Percentiles rank a stretch among this genome's conserved stretches.
Conservation (phyloP, 2,888 invertebrate genomes). For the Agriopis leucophaearia region DNA sequence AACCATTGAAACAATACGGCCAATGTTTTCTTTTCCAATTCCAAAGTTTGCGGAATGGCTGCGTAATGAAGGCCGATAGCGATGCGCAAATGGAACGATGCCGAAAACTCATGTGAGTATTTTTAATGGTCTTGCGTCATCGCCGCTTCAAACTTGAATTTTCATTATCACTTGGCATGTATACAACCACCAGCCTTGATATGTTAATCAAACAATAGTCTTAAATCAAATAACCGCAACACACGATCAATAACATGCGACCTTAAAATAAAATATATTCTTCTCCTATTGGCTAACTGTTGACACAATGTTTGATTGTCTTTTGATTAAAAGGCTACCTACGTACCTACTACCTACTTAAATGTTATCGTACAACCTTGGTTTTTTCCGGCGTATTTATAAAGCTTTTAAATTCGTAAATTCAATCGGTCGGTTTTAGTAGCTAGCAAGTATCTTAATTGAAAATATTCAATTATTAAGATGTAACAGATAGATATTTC, state of each 20-base stretch:
- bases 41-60: constrained; percentile 84
- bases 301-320: constrained; percentile 59
- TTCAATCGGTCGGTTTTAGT: neutral
- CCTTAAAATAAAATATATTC: constrained; percentile 73
- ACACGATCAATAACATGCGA: constrained; percentile 78
- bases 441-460: constrained; percentile 12
- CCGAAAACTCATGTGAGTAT: constrained; percentile 82
- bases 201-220: constrained; percentile 85
- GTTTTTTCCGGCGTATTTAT: constrained; percentile 19
- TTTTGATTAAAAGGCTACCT: constrained; percentile 47
- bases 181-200: constrained; percentile 84
- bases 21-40: constrained; percentile 83
- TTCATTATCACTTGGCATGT: constrained; percentile 85
- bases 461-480: constrained; percentile 36
- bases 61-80: constrained; percentile 83
- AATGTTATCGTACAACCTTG: constrained; percentile 30
- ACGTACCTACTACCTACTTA: constrained; percentile 10
- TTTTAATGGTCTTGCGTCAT: constrained; percentile 86
- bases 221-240: constrained; percentile 80
- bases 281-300: constrained; percentile 62
- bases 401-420: neutral
- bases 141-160: constrained; percentile 84
- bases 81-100: constrained; percentile 83
- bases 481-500: constrained; percentile 36
- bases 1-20: constrained; percentile 85